A percentile compares a stretch with the other conserved stretches of the same genome.
phyloP scores from a whole-genome alignment of 2,888 invertebrate species.

The Melanostoma scalare region DNA sequence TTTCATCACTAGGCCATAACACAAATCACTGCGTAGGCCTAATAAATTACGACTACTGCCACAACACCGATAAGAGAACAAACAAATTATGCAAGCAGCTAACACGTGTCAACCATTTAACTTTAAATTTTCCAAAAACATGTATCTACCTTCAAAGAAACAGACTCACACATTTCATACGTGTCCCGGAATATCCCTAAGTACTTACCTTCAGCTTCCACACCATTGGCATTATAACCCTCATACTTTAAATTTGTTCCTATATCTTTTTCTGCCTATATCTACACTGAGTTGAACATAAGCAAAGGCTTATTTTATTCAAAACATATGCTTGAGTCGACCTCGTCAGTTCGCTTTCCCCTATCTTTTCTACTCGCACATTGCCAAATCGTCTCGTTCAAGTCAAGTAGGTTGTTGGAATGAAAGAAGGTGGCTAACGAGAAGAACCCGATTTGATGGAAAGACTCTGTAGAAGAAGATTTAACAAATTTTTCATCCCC shows the following conservation, averaged over 20 bases:
- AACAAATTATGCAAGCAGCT: conserved; percentile 48
- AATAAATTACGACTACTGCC: conserved; percentile 30
- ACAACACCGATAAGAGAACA: conserved; percentile 32
- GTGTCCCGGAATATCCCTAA: conserved; percentile 34
- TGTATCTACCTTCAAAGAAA: neutral
- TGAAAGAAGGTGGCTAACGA: neutral
- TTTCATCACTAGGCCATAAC: conserved; percentile 24
- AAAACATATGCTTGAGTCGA: conserved; percentile 33
- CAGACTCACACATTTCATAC: conserved; percentile 32
- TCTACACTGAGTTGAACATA: conserved; percentile 1
- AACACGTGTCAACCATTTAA: conserved; percentile 55
- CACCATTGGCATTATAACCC: conserved; percentile 2
- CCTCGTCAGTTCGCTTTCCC: too few species aligned
- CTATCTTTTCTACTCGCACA: too few species aligned
- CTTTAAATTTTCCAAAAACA: conserved; percentile 39
- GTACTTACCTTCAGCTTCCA: conserved; percentile 19
- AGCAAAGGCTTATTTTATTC: conserved; percentile 36
- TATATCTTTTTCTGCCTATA: neutral
- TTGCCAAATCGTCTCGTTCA: conserved; percentile 32
- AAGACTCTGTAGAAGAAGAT: neutral
- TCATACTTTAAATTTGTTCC: neutral
- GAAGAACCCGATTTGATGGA: neutral
- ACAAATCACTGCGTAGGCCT: conserved; percentile 35
- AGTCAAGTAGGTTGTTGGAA: conserved; percentile 10
- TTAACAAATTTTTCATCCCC: conserved; percentile 55